Evolutionary conservation across 2,888 invertebrate genomes (phyloP).

Genomic region (Chaetogeoica ovagalla): DNA sequence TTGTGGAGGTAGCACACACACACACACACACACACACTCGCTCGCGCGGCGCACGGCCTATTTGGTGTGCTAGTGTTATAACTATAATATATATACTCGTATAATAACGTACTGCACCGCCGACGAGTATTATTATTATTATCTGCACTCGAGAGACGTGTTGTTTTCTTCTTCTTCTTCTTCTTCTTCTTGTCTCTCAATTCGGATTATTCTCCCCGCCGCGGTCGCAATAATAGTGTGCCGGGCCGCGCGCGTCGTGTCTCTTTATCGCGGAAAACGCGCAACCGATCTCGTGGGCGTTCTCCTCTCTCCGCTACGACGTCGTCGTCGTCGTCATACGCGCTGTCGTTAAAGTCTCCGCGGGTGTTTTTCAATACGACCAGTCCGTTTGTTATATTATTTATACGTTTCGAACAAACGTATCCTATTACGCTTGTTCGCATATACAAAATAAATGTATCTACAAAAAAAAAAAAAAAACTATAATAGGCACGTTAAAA

Average conservation of each 20-base stretch:
- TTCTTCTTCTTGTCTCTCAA: conserved; percentile 11
- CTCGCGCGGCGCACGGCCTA: conserved; percentile 31
- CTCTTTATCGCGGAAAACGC: no score
- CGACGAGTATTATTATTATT: no score
- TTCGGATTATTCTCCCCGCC: conserved; percentile 3
- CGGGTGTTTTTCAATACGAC: neutral
- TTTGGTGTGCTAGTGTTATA: conserved; percentile 15
- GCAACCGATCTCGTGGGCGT: conserved; percentile 14
- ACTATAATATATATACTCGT: neutral
- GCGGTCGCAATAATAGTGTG: no score
- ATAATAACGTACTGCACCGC: neutral
- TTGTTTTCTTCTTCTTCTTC: conserved; percentile 13
- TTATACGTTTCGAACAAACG: no score
- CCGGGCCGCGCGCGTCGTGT: no score
- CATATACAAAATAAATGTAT: no score
- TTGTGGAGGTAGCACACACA: conserved; percentile 48
- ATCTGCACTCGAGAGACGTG: conserved; percentile 22
- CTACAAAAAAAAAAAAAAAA: no score
- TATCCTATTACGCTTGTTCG: no score
- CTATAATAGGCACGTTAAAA: no score
- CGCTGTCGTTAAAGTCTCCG: conserved; percentile 40
- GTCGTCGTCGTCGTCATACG: neutral
- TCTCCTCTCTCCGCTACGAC: neutral
- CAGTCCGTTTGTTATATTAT: neutral
- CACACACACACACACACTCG: no score